Evolutionary conservation across 2,888 invertebrate genomes (phyloP).

Genomic region (Pantelozetes paolii): DNA sequence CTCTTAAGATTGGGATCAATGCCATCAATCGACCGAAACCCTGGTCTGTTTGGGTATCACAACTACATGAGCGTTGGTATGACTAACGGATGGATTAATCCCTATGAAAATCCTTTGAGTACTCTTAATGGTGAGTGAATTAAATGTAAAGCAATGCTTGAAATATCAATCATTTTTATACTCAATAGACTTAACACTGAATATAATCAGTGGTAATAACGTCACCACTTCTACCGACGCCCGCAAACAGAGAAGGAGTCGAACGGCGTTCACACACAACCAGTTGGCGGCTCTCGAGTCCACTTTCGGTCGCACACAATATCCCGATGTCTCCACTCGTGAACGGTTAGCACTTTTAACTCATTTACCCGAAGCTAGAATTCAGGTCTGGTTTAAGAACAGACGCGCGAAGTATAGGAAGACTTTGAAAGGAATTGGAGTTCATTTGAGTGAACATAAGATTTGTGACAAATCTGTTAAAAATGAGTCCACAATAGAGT

Average conservation of each 20-base stretch:
- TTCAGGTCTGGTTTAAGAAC: constrained; percentile 57
- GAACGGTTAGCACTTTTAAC: constrained; percentile 55
- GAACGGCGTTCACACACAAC: constrained; percentile 56
- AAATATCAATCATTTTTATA: no score
- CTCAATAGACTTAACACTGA: constrained; percentile 14
- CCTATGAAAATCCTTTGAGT: constrained; percentile 10
- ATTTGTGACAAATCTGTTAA: not conserved
- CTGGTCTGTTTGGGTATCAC: constrained; percentile 20
- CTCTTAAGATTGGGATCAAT: constrained; percentile 14
- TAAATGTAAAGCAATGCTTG: not conserved
- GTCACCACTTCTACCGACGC: constrained; percentile 13
- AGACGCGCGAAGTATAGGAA: constrained; percentile 55
- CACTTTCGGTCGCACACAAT: constrained; percentile 56
- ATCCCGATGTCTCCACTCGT: constrained; percentile 56
- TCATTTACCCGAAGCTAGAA: constrained; percentile 56
- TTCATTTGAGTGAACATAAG: constrained; percentile 18
- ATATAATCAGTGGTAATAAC: constrained; percentile 3
- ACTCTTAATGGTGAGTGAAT: constrained; percentile 28
- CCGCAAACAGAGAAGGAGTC: constrained; percentile 55
- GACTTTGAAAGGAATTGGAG: constrained; percentile 50
- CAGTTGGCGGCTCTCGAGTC: constrained; percentile 55
- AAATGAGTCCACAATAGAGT: not conserved
- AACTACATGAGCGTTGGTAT: constrained; percentile 28
- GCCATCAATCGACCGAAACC: constrained; percentile 13
- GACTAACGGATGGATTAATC: constrained; percentile 23